These are phyloP conservation scores for Nyctalus aviator DNA, from an alignment of 2,797 vertebrate genomes.

Conservation along the genomic window DNA sequence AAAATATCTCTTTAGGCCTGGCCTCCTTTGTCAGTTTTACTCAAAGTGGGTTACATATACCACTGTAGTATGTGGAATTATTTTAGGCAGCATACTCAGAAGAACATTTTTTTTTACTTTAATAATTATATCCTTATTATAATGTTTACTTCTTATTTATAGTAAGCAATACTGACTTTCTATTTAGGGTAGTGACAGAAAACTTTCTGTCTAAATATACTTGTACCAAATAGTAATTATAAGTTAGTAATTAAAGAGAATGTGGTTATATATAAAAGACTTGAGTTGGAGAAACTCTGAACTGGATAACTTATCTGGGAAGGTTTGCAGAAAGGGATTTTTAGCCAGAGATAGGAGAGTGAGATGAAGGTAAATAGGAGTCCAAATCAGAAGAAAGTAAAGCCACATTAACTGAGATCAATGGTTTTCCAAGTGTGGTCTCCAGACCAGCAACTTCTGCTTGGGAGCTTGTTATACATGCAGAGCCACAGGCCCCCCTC, in stretches of 20 bases:
- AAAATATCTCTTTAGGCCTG: conserved; percentile 16
- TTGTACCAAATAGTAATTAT: background rate
- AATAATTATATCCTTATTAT: conserved; percentile 30
- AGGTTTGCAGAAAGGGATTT: background rate
- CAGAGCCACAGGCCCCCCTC: background rate
- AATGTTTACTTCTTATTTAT: conserved; percentile 40
- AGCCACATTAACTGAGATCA: background rate
- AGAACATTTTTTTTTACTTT: background rate
- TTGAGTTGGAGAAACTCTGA: background rate
- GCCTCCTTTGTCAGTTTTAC: conserved; percentile 34
- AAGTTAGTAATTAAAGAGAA: conserved; percentile 1
- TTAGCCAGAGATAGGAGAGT: background rate
- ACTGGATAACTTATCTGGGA: background rate
- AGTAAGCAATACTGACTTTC: conserved; percentile 59
- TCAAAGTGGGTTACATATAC: background rate
- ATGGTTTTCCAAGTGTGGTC: background rate
- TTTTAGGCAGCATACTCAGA: background rate
- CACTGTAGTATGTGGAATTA: background rate
- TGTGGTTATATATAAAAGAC: background rate
- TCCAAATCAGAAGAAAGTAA: background rate
- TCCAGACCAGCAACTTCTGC: background rate
- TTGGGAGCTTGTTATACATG: background rate
- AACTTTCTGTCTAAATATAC: conserved; percentile 48
- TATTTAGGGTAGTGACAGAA: conserved; percentile 44
- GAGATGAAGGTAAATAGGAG: background rate